Evolutionary conservation across 1,140 invertebrate species (phyloP).

Genomic region (Caenorhabditis latens): DNA sequence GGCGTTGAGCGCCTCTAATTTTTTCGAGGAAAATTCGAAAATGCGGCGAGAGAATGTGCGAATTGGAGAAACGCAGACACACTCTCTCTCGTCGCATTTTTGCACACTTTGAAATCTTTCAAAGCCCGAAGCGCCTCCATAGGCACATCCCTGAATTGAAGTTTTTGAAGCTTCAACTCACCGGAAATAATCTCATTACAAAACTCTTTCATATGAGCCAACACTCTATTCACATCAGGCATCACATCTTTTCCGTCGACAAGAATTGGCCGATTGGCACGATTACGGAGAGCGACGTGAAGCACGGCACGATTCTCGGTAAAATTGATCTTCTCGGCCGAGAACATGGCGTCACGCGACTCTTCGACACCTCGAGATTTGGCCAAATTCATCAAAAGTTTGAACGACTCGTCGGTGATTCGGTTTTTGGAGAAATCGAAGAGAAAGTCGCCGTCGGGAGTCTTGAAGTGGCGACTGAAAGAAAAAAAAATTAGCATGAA

Average conservation of each 20-base stretch:
- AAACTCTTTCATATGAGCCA: slow-evolving; percentile 95
- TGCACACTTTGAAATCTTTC: no score
- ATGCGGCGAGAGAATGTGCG: no score
- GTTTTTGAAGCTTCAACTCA: no score
- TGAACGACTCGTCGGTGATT: slow-evolving; percentile 85
- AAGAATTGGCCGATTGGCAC: slow-evolving; percentile 85
- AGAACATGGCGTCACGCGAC: slow-evolving; percentile 92
- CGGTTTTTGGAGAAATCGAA: slow-evolving; percentile 97
- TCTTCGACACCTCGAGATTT: slow-evolving; percentile 86
- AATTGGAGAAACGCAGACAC: no score
- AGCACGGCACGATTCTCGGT: slow-evolving; percentile 96
- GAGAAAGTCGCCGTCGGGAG: slow-evolving; percentile 81
- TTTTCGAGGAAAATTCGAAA: no score
- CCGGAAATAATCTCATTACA: slow-evolving; percentile 82
- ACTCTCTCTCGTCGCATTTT: no score
- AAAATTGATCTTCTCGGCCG: slow-evolving; percentile 95
- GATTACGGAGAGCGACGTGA: slow-evolving; percentile 92
- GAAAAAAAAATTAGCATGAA: slow-evolving; percentile 16
- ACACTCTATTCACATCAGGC: slow-evolving; percentile 90
- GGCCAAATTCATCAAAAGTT: slow-evolving; percentile 81
- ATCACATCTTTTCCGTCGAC: slow-evolving; percentile 92
- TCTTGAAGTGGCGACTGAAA: slow-evolving; percentile 70
- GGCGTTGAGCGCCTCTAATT: no score
- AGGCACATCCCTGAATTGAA: no score
- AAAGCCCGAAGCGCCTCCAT: no score